A percentile compares a stretch with the other conserved stretches of the same genome.
phyloP scores from a whole-genome alignment of 2,888 invertebrate species.

The Synergus laeviventris region DNA sequence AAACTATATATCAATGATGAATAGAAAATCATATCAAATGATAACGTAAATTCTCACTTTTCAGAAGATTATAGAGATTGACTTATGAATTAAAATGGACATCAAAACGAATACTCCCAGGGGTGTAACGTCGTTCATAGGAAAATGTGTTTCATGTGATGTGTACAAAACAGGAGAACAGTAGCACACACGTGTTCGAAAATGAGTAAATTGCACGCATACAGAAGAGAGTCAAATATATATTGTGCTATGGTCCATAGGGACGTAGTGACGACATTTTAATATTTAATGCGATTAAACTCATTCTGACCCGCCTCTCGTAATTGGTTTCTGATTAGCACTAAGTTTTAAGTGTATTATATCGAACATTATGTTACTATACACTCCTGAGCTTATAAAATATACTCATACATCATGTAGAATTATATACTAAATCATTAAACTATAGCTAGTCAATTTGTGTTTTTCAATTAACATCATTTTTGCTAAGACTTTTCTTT shows the following conservation, averaged over 20 bases:
- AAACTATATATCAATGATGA: too few species aligned
- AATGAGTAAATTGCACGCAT: conserved; percentile 23
- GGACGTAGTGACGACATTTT: conserved; percentile 62
- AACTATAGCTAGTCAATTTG: not conserved
- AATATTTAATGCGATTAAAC: conserved; percentile 75
- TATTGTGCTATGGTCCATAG: conserved; percentile 53
- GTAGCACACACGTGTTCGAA: conserved; percentile 10
- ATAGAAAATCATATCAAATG: too few species aligned
- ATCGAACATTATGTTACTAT: conserved; percentile 19
- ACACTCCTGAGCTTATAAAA: not conserved
- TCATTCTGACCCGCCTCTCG: conserved; percentile 68
- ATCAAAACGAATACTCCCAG: conserved; percentile 36
- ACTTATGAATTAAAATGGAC: conserved; percentile 30
- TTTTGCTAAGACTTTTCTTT: too few species aligned
- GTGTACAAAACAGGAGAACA: conserved; percentile 10
- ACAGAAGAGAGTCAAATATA: conserved; percentile 51
- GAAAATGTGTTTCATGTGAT: conserved; percentile 22
- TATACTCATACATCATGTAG: not conserved
- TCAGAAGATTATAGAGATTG: not conserved
- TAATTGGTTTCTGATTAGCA: conserved; percentile 76
- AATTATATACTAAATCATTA: conserved; percentile 11
- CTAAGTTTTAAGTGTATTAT: conserved; percentile 65
- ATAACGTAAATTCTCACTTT: not conserved
- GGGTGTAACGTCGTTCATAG: conserved; percentile 27
- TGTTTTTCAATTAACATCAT: too few species aligned